These are phyloP conservation scores for Clarias fuscus DNA, from an alignment of 2,797 vertebrate genomes.

Conservation along the genomic window DNA sequence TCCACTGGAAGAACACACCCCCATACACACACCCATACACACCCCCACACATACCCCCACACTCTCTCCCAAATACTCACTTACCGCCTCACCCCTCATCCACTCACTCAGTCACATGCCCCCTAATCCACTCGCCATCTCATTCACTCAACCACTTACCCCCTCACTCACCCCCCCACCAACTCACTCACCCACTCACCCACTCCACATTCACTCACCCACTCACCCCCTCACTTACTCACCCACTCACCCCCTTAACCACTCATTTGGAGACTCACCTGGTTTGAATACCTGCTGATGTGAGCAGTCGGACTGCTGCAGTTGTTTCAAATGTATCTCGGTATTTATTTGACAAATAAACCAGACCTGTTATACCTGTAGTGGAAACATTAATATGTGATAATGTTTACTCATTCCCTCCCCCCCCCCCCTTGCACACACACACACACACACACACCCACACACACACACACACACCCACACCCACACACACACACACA, in stretches of 20 bases:
- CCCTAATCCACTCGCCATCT: too few relatives aligned
- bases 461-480: too few relatives aligned
- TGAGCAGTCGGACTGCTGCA: conserved; percentile 83
- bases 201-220: too few relatives aligned
- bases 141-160: too few relatives aligned
- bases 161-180: background rate
- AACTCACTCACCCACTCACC: background rate
- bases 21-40: background rate
- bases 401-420: too few relatives aligned
- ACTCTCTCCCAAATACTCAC: background rate
- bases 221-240: background rate
- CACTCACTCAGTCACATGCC: too few relatives aligned
- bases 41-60: background rate
- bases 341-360: conserved; percentile 93
- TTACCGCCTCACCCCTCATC: too few relatives aligned
- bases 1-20: background rate
- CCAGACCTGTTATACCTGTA: conserved; percentile 88
- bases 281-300: conserved; percentile 76
- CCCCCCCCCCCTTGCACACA: too few relatives aligned
- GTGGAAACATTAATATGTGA: conserved; percentile 27
- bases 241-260: background rate
- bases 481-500: too few relatives aligned
- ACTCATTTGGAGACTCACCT: conserved; percentile 71
- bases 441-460: too few relatives aligned
- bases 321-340: conserved; percentile 79